Percentiles rank a stretch among this genome's conserved stretches.
These are phyloP conservation scores for Amiota mariae DNA, from an alignment of 2,888 invertebrate species.

Conservation along the genomic window DNA sequence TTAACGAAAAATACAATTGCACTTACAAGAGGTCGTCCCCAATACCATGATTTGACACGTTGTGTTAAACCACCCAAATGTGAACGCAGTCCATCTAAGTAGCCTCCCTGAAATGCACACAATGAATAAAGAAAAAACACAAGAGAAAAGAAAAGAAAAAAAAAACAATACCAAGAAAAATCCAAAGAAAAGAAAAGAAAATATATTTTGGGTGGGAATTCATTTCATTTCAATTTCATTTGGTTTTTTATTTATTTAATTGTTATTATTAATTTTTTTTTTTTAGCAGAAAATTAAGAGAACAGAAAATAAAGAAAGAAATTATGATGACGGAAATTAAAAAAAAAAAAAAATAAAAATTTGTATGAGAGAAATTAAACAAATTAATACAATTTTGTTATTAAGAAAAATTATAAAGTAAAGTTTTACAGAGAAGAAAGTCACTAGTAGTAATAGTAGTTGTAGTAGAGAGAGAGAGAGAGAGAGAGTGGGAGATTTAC, in stretches of 20 bases:
- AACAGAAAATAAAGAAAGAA: background rate
- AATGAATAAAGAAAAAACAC: slow-evolving; percentile 70
- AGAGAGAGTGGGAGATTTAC: background rate
- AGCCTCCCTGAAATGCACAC: slow-evolving; percentile 85
- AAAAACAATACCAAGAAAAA: slow-evolving; percentile 45
- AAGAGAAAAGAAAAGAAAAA: slow-evolving; percentile 46
- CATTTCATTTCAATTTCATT: background rate
- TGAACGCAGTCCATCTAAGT: slow-evolving; percentile 94
- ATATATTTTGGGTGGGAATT: background rate
- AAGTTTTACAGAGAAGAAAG: slow-evolving; percentile 15
- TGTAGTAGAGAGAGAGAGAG: background rate
- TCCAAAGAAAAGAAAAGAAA: slow-evolving; percentile 5
- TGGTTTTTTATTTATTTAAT: background rate
- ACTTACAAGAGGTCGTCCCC: slow-evolving; percentile 98
- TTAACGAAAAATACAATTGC: slow-evolving; percentile 74
- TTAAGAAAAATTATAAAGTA: slow-evolving; percentile 37
- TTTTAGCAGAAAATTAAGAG: slow-evolving; percentile 12
- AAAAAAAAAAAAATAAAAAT: too few species aligned
- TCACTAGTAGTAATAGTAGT: background rate
- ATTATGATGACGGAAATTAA: background rate
- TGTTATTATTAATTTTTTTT: slow-evolving; percentile 4
- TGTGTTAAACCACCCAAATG: slow-evolving; percentile 96
- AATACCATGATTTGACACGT: slow-evolving; percentile 97
- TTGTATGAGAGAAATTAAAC: background rate
- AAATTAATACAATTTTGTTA: background rate